These are phyloP conservation scores for Ephydatia muelleri DNA, from an alignment of 37 sponge, comb jelly and placozoan genomes.

Conservation along the genomic window DNA sequence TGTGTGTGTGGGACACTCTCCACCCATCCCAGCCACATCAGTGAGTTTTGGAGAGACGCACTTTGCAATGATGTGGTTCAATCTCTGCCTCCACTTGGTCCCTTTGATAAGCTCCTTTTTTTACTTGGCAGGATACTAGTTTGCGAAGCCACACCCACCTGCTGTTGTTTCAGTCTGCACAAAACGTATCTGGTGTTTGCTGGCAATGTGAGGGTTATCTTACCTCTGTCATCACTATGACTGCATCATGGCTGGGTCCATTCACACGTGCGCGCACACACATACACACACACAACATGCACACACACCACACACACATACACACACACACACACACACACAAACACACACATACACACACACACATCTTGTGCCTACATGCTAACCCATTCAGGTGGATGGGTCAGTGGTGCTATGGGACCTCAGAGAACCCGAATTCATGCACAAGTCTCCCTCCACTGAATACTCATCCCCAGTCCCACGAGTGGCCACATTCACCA, in stretches of 20 bases:
- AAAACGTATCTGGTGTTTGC: slow-evolving; percentile 75
- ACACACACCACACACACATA: no score
- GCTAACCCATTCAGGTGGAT: slow-evolving; percentile 54
- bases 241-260: background rate
- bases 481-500: background rate
- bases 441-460: slow-evolving; percentile 42
- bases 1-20: slow-evolving; percentile 72
- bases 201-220: slow-evolving; percentile 43
- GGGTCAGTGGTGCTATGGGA: slow-evolving; percentile 92
- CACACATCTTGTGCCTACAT: background rate
- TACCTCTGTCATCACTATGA: background rate
- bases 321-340: no score
- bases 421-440: slow-evolving; percentile 69
- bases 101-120: background rate
- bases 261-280: slow-evolving; percentile 2
- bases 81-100: background rate
- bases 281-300: no score
- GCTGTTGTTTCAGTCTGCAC: slow-evolving; percentile 56
- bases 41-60: slow-evolving; percentile 16
- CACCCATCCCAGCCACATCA: slow-evolving; percentile 49
- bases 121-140: slow-evolving; percentile 40
- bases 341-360: no score
- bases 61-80: background rate
- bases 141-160: slow-evolving; percentile 40
- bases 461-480: background rate